These are phyloP conservation scores for Elgaria multicarinata DNA, from an alignment of 2,113 vertebrate species.

Conservation along the genomic window DNA sequence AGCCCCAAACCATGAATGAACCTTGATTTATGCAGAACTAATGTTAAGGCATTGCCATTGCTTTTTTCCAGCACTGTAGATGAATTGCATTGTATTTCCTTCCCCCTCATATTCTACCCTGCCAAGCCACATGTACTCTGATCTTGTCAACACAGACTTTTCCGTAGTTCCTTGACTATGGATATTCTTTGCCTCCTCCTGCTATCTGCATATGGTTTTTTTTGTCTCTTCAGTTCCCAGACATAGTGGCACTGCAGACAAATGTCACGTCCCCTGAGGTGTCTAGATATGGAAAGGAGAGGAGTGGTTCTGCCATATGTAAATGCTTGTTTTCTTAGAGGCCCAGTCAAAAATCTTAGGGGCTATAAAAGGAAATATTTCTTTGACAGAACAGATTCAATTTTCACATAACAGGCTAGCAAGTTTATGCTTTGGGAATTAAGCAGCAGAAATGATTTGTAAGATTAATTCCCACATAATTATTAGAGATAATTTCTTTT, in stretches of 20 bases:
- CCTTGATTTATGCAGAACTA: neutral
- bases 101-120: neutral
- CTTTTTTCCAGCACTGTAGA: neutral
- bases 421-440: neutral
- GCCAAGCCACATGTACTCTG: neutral
- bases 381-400: neutral
- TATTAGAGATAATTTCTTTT: neutral
- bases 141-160: slow-evolving; percentile 15
- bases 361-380: slow-evolving; percentile 11
- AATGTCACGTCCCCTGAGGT: slow-evolving; percentile 22
- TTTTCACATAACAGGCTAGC: neutral
- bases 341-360: neutral
- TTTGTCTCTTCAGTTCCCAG: slow-evolving; percentile 7
- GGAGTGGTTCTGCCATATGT: slow-evolving; percentile 8
- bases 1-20: neutral
- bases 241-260: slow-evolving; percentile 17
- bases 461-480: neutral
- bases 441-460: neutral
- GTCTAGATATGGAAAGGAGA: neutral
- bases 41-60: neutral
- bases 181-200: neutral
- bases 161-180: neutral
- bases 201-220: slow-evolving; percentile 4
- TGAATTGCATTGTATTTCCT: neutral
- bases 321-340: slow-evolving; percentile 33